phyloP scores from a whole-genome alignment of 2,888 invertebrate genomes.

The Calephelis perditalis region DNA sequence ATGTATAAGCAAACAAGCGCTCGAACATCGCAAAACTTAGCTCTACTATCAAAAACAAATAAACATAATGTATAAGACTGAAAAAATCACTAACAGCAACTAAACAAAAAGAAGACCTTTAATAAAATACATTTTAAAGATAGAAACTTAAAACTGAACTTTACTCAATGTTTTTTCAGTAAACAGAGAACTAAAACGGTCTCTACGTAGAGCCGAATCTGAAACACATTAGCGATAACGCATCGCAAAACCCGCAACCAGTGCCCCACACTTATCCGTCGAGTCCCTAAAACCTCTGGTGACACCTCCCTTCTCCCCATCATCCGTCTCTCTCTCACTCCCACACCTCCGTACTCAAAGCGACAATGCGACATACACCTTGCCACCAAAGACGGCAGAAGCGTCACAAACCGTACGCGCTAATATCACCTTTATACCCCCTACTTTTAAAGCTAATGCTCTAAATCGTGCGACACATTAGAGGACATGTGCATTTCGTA shows the following conservation, averaged over 20 bases:
- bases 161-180: no score
- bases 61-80: no score
- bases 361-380: conserved; percentile 67
- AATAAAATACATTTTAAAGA: no score
- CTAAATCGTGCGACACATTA: conserved; percentile 72
- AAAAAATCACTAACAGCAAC: no score
- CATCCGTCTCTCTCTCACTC: conserved; percentile 59
- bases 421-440: conserved; percentile 51
- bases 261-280: conserved; percentile 34
- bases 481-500: conserved; percentile 54
- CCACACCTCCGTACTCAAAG: conserved; percentile 48
- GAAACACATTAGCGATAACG: conserved; percentile 10
- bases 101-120: no score
- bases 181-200: background rate
- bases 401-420: conserved; percentile 46
- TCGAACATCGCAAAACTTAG: no score
- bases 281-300: conserved; percentile 67
- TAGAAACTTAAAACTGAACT: no score
- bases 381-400: conserved; percentile 44
- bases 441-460: conserved; percentile 57
- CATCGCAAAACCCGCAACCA: conserved; percentile 23
- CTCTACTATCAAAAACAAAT: no score
- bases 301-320: conserved; percentile 66
- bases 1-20: no score
- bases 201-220: conserved; percentile 4